Conservation (phyloP, 2,113 vertebrate genomes). For the Eptesicus fuscus region DNA sequence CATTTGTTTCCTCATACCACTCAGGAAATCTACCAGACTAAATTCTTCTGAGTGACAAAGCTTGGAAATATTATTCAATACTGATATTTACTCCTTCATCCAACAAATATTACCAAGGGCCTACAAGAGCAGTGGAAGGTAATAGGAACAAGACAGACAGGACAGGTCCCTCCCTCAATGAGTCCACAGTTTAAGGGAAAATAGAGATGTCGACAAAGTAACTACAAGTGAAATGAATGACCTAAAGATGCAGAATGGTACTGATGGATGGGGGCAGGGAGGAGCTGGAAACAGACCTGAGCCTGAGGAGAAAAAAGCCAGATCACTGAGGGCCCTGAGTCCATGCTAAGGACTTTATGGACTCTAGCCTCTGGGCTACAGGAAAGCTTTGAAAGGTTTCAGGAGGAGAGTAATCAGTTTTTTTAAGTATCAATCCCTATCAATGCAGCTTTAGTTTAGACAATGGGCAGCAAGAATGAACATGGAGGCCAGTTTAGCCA, state of each 20-base stretch:
- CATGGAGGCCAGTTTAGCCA: neutral
- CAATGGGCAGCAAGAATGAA: neutral
- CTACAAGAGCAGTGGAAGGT: neutral
- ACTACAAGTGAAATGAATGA: neutral
- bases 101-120: neutral
- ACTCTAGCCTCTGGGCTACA: neutral
- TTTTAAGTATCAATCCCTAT: neutral
- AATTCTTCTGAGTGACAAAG: conserved; percentile 3
- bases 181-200: neutral
- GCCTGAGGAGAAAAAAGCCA: neutral
- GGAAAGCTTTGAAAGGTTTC: neutral
- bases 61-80: neutral
- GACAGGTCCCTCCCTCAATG: neutral
- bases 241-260: neutral
- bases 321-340: neutral
- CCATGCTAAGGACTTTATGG: neutral
- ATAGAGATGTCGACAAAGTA: neutral
- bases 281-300: neutral
- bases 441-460: neutral
- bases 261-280: neutral
- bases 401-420: neutral
- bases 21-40: neutral
- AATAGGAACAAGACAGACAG: neutral
- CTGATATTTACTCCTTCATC: neutral
- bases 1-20: neutral